Evolutionary conservation across 1,140 invertebrate genomes (phyloP), one percentile per base, ranked within the genome.

Genomic region (Drosophila busckii): DNA sequence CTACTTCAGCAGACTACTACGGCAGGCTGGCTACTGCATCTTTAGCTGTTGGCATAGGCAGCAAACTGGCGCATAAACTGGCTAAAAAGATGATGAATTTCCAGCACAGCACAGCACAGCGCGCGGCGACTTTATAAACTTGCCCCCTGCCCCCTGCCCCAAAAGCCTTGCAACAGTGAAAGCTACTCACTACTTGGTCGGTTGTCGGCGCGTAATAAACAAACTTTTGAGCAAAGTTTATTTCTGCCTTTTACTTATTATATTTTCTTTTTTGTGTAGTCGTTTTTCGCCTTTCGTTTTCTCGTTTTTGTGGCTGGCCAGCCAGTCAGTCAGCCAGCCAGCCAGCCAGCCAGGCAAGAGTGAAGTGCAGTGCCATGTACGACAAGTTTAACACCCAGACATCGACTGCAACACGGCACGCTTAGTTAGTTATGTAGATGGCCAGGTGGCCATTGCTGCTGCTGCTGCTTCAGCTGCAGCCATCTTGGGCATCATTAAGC

Each of bases 401-500:
- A 50, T 25, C 53, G 59, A 67, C 41, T 70, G 68, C 75, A 64
- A 78, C 80, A 80, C 60, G 82, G 70, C 70, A 85, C 70, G 82
- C 82, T 85, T 69, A 82, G 82, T 84, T 84, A 84, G 82, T 73
- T 80, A 85, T 85, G 82, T 68, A 85, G 82, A 85, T 84, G 68
- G 42, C 53, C 44, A 60, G 56, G 49, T 53, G 49, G 50, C 37
- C 55, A 59, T 20, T 4, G 10, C 32, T 10, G 9, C 22, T 6
- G n/a, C 15, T 26, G n/a, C 28, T 29, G 7, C 19, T 3, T n/a
- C 25, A 15, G 19, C 17, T 35, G 12, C 48, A 45, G 66, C 58
- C 73, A 66, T 80, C 75, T 82, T 80, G 75, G 73, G 65, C 73
- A 82, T 82, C 73, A 82, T 80, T 80, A 80, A 62, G 52, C 73